A percentile compares a stretch with the other conserved stretches of the same genome.
phyloP scores from a whole-genome alignment of 2,797 vertebrate genomes.

The Buphagus erythrorhynchus region DNA sequence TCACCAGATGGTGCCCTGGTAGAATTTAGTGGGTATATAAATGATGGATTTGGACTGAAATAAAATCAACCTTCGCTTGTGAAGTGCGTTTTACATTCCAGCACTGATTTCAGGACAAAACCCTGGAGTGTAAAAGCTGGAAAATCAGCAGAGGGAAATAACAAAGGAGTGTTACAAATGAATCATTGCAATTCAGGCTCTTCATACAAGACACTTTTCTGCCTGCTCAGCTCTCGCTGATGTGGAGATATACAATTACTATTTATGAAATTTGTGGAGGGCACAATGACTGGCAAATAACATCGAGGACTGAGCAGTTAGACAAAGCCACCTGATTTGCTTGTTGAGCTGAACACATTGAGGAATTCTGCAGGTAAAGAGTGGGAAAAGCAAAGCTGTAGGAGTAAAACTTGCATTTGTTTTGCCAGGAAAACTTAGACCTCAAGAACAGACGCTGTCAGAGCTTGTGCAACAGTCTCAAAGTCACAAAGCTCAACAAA shows the following conservation, averaged over 20 bases:
- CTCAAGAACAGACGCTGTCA: neutral
- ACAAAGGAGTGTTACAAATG: slow-evolving; percentile 18
- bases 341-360: neutral
- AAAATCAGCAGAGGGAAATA: slow-evolving; percentile 24
- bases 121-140: neutral
- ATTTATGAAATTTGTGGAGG: neutral
- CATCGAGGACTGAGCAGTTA: neutral
- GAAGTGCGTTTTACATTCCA: neutral
- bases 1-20: slow-evolving; percentile 43
- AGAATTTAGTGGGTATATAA: slow-evolving; percentile 8
- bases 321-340: neutral
- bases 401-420: neutral
- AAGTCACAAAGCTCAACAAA: neutral
- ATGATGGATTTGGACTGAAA: slow-evolving; percentile 27
- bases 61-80: slow-evolving; percentile 33
- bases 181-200: neutral
- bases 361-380: neutral
- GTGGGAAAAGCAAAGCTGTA: neutral
- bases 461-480: neutral
- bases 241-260: neutral
- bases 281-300: neutral
- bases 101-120: slow-evolving; percentile 14
- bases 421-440: neutral
- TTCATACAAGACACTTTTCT: neutral
- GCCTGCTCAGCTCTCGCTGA: slow-evolving; percentile 9